Evolutionary conservation across 2,797 vertebrate genomes (phyloP).

Genomic region (Salarias fasciatus): DNA sequence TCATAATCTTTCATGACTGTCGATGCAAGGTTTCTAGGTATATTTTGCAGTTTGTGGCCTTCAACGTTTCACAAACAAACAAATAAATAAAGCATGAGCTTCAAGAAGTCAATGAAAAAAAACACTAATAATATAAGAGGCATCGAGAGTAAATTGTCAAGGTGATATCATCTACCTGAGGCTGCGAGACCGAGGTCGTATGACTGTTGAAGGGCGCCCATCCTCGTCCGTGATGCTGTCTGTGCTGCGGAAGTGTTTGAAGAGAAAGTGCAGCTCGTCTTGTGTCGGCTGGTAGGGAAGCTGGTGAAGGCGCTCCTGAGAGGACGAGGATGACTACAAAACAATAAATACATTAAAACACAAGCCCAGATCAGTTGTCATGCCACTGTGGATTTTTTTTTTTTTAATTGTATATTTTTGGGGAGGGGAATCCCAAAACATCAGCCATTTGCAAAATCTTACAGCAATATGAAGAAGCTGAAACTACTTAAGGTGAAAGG

Average conservation of each 20-base stretch:
- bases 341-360: too few relatives aligned
- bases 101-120: neutral
- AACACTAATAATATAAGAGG: too few relatives aligned
- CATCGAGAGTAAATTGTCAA: neutral
- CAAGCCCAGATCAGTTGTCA: too few relatives aligned
- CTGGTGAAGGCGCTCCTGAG: slow-evolving; percentile 97
- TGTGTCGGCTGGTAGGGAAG: slow-evolving; percentile 97
- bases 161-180: slow-evolving; percentile 85
- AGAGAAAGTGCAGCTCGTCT: slow-evolving; percentile 97
- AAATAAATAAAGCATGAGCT: neutral
- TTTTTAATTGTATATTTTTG: too few relatives aligned
- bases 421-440: slow-evolving; percentile 3
- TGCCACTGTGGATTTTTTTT: too few relatives aligned
- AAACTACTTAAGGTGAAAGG: too few relatives aligned
- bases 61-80: too few relatives aligned
- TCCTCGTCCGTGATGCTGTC: slow-evolving; percentile 95
- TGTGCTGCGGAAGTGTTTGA: slow-evolving; percentile 96
- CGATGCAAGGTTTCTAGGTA: neutral
- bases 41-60: too few relatives aligned
- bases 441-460: neutral
- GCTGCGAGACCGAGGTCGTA: slow-evolving; percentile 93
- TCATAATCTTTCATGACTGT: too few relatives aligned
- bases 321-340: slow-evolving; percentile 93
- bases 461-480: too few relatives aligned
- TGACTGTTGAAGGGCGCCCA: slow-evolving; percentile 84